Base-by-base conservation (phyloP, 2,888 invertebrate genomes). In the Melieria crassipennis region DNA sequence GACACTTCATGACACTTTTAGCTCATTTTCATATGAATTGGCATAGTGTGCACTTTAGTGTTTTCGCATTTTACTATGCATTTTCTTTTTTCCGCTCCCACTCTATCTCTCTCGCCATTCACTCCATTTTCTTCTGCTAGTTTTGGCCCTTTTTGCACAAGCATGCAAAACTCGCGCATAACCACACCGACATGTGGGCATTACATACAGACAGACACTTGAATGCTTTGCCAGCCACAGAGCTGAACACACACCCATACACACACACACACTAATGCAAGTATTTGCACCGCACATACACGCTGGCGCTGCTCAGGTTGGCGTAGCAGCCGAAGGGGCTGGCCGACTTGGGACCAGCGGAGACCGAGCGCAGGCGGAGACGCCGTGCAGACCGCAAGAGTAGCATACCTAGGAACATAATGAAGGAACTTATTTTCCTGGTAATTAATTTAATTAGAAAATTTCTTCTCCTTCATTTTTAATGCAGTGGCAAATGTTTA, bases 401-500 rank as follows among this genome's bases (percentile, higher is more conserved):
- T 16, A 57, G 4, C 30, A 57, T 57, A 67, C 30, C 61, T 45
- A n/a, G 16, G 10, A 45, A 57, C 69, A 65, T 69, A 70, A 65
- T 72, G 70, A 72, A 58, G 63, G 63, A 70, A 69, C 72, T 73
- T 73, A 70, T 75, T 73, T 75, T 75, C 70, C 73, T 73, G 69
- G 73, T 75, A 75, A 75, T 75, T 75, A 72, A 73, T 70, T 73
- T 73, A 73, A 75, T 75, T 75, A 73, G 71, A 74, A 70, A 73
- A 60, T 72, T 70, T 73, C 70, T 64, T 45, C 30, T 61, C 62
- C 56, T 75, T 64, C 68, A 70, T 69, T 71, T 71, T 71, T 62
- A 65, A 68, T 71, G 56, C 62, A 62, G 43, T 67, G 67, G 13
- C 60, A 67, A 67, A 60, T 67, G 67, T 56, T 7, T 9, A 9